Base-by-base conservation (phyloP, 2,113 vertebrate species). In the Engystomops pustulosus region DNA sequence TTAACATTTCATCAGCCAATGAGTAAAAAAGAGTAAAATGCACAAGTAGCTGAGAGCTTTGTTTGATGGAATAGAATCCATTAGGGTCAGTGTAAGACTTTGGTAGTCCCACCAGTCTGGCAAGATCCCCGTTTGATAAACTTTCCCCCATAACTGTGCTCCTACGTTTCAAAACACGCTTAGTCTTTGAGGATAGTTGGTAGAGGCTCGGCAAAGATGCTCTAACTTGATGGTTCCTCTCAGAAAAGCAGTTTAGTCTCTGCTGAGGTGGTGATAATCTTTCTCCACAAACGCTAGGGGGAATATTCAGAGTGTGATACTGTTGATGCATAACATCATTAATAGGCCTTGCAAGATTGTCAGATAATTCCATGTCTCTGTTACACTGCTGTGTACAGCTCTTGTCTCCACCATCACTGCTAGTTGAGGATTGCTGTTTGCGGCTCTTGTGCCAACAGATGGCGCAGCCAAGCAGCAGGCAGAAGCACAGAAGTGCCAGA, bases 401-500 rank as follows among this genome's bases (percentile, higher is more conserved):
- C 81, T 90, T 90, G 85, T 90, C 70, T 0, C 6, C n/a, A 7
- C 0, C 6, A 2, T 12, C 20, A 2, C 14, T 53, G 0, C 0
- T 69, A n/a, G 20, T 10, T 49, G 60, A 51, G 51, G 82, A 78
- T n/a, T 69, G 72, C 14, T 53, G 68, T 0, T 8, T 82, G 81
- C 88, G 90, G 5, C 76, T 86, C 23, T 86, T 90, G 23, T 90
- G 86, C 88, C 91, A 93, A 86, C 93, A 95, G 68, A 93, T 49
- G 36, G 93, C 77, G 7, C 94, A 96, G 30, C 93, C 89, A 7
- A 95, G 89, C 62, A 95, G 90, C 71, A 93, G 85, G 51, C 90
- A 91, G 91, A 94, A 94, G 88, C 91, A 95, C 79, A 95, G 87
- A 17, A 96, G 79, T 4, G 92, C 91, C 83, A 94, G 89, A 25